Evolutionary conservation across 1,140 invertebrate genomes (phyloP).

Genomic region (Bombus balteatus): DNA sequence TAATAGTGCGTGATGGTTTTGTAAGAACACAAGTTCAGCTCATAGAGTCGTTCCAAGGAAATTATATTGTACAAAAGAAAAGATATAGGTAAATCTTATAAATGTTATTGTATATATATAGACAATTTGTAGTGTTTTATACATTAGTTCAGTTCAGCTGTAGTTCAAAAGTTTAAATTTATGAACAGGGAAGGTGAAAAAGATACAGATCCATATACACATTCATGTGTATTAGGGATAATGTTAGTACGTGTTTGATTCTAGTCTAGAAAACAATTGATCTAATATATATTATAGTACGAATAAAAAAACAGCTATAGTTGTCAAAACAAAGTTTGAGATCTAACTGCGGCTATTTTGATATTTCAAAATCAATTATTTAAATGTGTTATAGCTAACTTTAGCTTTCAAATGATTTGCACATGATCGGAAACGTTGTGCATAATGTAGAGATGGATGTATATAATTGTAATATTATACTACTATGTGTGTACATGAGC

Average conservation of each 20-base stretch:
- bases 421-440: conserved; percentile 34
- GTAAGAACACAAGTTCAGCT: conserved; percentile 2
- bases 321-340: conserved; percentile 26
- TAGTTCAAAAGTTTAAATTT: background rate
- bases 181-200: background rate
- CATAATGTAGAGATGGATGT: conserved; percentile 56
- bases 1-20: conserved; percentile 22
- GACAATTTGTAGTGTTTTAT: conserved; percentile 35
- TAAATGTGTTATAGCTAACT: conserved; percentile 53
- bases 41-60: conserved; percentile 15
- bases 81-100: background rate
- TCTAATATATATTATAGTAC: conserved; percentile 43
- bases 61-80: conserved; percentile 15
- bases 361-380: conserved; percentile 56
- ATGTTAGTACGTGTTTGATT: conserved; percentile 58
- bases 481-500: conserved; percentile 22
- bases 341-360: conserved; percentile 44
- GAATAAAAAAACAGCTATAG: conserved; percentile 41
- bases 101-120: conserved; percentile 18
- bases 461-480: conserved; percentile 33
- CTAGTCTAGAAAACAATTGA: conserved; percentile 63
- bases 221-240: conserved; percentile 26
- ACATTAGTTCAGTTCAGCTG: conserved; percentile 26
- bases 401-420: conserved; percentile 53
- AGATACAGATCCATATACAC: background rate